Base-by-base conservation (phyloP, 2,113 vertebrate species). In the Cyanoliseus patagonus region DNA sequence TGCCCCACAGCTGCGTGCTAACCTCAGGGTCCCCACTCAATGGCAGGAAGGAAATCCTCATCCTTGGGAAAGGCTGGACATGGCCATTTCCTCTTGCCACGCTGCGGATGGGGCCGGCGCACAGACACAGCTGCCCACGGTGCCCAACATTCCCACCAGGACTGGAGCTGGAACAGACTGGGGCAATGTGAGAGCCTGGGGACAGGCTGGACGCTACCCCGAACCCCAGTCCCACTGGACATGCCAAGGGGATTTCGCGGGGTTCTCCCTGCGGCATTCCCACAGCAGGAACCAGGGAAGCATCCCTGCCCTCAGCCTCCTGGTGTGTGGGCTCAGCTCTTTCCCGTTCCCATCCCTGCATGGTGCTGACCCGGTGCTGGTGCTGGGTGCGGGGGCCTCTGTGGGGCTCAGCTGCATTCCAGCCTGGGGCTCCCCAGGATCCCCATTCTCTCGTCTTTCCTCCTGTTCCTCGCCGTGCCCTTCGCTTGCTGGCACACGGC, bases 1-100 rank as follows among this genome's bases (percentile, higher is more conserved):
- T 1, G 25, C 51, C 82, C 88, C 76, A 11, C 0, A 74, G 89
- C 94, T 97, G 96, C 83, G 79, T 83, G 85, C 63, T 93, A 57
- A 96, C 94, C 92, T 69, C 94, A 31, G 96, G 85, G 92, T 73
- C 90, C 51, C 72, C 3, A 8, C 75, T 97, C 27, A 97, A 97
- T 97, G 95, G 94, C 83, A 97, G 96, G 96, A 97, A 97, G 96
- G 96, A 97, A 96, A 95, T 85, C 88, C 92, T 95, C 86, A 90
- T 90, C 83, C 92, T 93, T 76, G 95, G 96, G 95, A 96, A 97
- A 97, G 92, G 94, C 88, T 80, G 95, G 79, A 93, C 82, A 72
- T 42, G 68, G 68, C 68, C 53, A 63, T 10, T 96, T 97, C 96
- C 96, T 97, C 87, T 90, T 25, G 62, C 41, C 3, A 31, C 0